Evolutionary conservation across 2,113 vertebrate species (phyloP).

Genomic region (Panurus biarmicus): DNA sequence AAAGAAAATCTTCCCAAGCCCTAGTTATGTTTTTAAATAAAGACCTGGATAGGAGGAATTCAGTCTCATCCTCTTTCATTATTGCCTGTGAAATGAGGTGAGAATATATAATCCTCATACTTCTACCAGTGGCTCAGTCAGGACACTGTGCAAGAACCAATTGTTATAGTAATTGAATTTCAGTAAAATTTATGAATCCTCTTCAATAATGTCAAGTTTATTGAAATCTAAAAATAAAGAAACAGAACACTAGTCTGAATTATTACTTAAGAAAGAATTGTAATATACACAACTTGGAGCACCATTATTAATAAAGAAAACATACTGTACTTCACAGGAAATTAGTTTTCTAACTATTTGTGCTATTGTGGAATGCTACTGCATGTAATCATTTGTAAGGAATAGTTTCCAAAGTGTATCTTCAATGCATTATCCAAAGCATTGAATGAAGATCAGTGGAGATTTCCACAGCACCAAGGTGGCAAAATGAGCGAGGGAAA

Average conservation of each 20-base stretch:
- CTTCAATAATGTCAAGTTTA: slow-evolving; percentile 20
- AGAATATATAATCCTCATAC: slow-evolving; percentile 44
- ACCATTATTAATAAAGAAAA: slow-evolving; percentile 24
- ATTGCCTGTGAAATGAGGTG: slow-evolving; percentile 53
- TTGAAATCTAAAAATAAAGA: slow-evolving; percentile 39
- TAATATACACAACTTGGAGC: neutral
- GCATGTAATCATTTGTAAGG: neutral
- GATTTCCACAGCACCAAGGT: neutral
- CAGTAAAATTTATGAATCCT: neutral
- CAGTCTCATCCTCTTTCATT: slow-evolving; percentile 46
- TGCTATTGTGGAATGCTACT: slow-evolving; percentile 5
- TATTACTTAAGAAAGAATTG: slow-evolving; percentile 1
- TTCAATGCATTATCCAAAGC: neutral
- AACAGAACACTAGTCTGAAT: slow-evolving; percentile 3
- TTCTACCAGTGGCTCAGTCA: neutral
- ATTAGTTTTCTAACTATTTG: slow-evolving; percentile 36
- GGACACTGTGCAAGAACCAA: slow-evolving; percentile 9
- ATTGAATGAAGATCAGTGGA: neutral
- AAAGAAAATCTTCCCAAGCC: neutral
- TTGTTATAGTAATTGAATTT: neutral
- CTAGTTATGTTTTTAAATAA: slow-evolving; percentile 20
- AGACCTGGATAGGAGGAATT: slow-evolving; percentile 10
- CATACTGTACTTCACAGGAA: slow-evolving; percentile 13
- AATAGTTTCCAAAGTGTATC: neutral
- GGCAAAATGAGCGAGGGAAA: neutral